phyloP scores from a whole-genome alignment of 2,888 invertebrate species.

The Oscheius sp. region DNA sequence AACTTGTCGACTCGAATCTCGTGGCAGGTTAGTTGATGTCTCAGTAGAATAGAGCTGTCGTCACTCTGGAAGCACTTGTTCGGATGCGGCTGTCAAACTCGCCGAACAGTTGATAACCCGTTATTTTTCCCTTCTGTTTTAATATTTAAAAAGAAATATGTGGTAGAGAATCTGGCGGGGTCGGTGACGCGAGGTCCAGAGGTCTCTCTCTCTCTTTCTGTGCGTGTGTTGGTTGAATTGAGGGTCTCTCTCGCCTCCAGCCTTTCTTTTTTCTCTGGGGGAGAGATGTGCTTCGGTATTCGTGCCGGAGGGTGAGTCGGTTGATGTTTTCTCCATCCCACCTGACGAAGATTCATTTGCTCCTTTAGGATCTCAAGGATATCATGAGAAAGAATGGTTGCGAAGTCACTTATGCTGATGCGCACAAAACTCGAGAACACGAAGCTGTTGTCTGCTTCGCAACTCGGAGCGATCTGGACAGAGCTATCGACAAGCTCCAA shows the following conservation, averaged over 20 bases:
- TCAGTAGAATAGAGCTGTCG: too few species aligned
- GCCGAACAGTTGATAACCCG: not conserved
- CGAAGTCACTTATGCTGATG: constrained; percentile 98
- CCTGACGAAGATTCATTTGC: not conserved
- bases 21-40: too few species aligned
- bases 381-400: constrained; percentile 95
- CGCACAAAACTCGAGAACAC: constrained; percentile 82
- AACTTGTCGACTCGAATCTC: constrained; percentile 97
- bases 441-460: constrained; percentile 91
- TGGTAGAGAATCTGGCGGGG: too few species aligned
- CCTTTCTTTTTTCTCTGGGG: constrained; percentile 15
- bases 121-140: not conserved
- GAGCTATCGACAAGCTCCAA: constrained; percentile 93
- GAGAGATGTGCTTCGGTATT: not conserved
- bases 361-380: constrained; percentile 88
- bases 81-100: constrained; percentile 20
- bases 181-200: too few species aligned
- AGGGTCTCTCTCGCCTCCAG: too few species aligned
- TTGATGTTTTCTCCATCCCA: constrained; percentile 32
- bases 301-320: constrained; percentile 28
- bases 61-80: too few species aligned
- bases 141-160: too few species aligned
- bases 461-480: constrained; percentile 91
- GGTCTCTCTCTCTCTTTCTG: too few species aligned
- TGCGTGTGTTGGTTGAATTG: too few species aligned